Conservation (phyloP, 1,140 invertebrate genomes). For the Atta texana region DNA sequence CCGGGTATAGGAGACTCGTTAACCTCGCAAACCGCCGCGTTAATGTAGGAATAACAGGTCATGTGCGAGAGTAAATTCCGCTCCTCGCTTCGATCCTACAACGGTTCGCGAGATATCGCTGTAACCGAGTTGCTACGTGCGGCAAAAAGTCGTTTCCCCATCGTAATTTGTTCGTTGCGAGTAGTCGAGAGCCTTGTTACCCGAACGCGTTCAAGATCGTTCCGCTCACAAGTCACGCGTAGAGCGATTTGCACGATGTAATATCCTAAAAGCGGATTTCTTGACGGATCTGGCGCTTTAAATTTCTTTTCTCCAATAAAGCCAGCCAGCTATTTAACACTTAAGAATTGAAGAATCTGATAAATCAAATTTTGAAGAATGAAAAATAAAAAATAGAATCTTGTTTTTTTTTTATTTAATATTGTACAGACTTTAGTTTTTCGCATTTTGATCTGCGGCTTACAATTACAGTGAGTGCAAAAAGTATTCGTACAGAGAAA, state of each 20-base stretch:
- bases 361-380: not conserved
- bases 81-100: not conserved
- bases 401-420: not conserved
- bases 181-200: conserved; percentile 35
- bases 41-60: conserved; percentile 53
- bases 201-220: conserved; percentile 9
- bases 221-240: not conserved
- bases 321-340: not conserved
- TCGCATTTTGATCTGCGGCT: not conserved
- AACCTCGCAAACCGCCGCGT: conserved; percentile 23
- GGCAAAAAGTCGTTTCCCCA: conserved; percentile 43
- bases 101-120: conserved; percentile 20
- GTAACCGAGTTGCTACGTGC: conserved; percentile 28
- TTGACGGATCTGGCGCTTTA: too few relatives aligned
- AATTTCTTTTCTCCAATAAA: not conserved
- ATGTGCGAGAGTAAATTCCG: conserved; percentile 37
- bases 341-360: not conserved
- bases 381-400: not conserved
- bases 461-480: not conserved
- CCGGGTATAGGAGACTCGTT: conserved; percentile 50
- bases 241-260: not conserved
- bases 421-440: not conserved
- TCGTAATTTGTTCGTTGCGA: conserved; percentile 35
- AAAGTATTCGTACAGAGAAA: too few relatives aligned
- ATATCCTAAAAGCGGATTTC: not conserved